A percentile compares a stretch with the other conserved stretches of the same genome.
Evolutionary conservation across 2,797 vertebrate species (phyloP).

Genomic region (Hephaestus fuliginosus): DNA sequence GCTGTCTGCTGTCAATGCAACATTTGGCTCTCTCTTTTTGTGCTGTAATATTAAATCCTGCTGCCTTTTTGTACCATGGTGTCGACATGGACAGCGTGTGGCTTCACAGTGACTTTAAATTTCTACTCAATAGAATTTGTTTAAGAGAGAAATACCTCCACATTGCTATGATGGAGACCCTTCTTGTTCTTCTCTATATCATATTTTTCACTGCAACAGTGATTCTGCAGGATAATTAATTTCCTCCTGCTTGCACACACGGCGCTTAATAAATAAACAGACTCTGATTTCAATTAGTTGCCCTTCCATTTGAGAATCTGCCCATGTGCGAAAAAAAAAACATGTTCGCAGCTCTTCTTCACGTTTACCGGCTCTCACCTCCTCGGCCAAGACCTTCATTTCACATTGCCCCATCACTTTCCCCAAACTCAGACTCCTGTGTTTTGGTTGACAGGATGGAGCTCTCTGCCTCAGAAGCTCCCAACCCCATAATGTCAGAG

Average conservation of each 20-base stretch:
- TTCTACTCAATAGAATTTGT: not conserved
- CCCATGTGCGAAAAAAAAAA: conserved; percentile 1
- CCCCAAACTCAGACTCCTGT: not conserved
- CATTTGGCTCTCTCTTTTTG: not conserved
- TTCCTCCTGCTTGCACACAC: conserved; percentile 5
- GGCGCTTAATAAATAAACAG: conserved; percentile 15
- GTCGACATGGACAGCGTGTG: not conserved
- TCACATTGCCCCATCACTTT: conserved; percentile 1
- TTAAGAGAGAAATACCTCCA: not conserved
- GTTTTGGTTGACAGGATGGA: conserved; percentile 27
- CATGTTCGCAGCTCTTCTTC: conserved; percentile 11
- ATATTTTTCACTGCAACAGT: conserved; percentile 13
- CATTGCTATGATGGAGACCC: conserved; percentile 3
- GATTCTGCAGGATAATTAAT: conserved; percentile 22
- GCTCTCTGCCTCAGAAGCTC: conserved; percentile 19
- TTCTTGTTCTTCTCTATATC: conserved; percentile 21
- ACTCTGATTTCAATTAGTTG: conserved; percentile 20
- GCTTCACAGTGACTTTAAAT: not conserved
- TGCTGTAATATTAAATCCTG: not conserved
- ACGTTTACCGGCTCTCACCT: not conserved
- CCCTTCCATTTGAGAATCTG: not conserved
- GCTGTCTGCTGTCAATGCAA: conserved; percentile 26
- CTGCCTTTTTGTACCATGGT: conserved; percentile 7
- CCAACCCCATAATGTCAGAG: conserved; percentile 40
- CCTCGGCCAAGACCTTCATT: conserved; percentile 9